Evolutionary conservation across 2,113 vertebrate genomes (phyloP).

Genomic region (Toxotes chatareus): DNA sequence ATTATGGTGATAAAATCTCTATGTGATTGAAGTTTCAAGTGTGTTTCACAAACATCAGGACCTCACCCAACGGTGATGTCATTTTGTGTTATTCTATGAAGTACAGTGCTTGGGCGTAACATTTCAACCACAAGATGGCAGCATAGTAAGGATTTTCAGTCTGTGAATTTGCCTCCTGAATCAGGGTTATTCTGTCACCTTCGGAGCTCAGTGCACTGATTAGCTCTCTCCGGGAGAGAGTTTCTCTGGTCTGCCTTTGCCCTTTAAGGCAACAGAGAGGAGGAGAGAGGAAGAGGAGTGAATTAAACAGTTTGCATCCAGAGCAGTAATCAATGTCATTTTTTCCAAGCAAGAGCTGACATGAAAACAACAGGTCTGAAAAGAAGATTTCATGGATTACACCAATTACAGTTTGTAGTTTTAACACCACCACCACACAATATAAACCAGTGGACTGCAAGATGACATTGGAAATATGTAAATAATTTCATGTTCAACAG

Average conservation of each 20-base stretch:
- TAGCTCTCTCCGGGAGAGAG: too few relatives aligned
- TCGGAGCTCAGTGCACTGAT: background rate
- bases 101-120: background rate
- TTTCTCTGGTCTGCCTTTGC: too few relatives aligned
- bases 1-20: background rate
- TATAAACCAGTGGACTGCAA: background rate
- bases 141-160: conserved; percentile 38
- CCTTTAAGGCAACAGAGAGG: background rate
- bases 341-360: background rate
- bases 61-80: conserved; percentile 27
- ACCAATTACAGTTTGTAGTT: background rate
- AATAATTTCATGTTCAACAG: background rate
- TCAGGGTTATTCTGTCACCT: background rate
- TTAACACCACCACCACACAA: too few relatives aligned
- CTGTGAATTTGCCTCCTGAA: background rate
- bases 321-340: background rate
- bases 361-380: background rate
- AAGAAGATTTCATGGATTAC: background rate
- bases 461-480: background rate
- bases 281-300: too few relatives aligned
- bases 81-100: background rate
- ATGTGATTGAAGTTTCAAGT: background rate
- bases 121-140: conserved; percentile 58
- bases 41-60: background rate
- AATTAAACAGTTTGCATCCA: background rate